phyloP scores from a whole-genome alignment of 2,888 invertebrate species.

The Thecophora atra region DNA sequence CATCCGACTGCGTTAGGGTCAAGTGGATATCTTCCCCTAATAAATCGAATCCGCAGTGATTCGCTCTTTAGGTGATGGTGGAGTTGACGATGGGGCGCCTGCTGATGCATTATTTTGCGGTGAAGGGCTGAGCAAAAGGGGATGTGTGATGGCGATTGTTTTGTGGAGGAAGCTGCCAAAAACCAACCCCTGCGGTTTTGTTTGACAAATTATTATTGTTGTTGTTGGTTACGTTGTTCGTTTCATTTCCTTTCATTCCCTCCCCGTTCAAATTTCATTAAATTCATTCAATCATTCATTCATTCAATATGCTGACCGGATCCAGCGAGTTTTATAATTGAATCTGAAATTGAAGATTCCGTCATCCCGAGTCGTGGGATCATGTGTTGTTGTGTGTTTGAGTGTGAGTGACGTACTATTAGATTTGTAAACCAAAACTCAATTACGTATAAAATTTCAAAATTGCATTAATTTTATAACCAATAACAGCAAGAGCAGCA shows the following conservation, averaged over 20 bases:
- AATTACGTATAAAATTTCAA: constrained; percentile 62
- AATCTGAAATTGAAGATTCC: constrained; percentile 63
- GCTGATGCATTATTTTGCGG: not conserved
- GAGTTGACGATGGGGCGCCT: not conserved
- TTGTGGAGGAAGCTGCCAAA: constrained; percentile 18
- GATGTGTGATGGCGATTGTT: not conserved
- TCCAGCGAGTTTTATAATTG: constrained; percentile 60
- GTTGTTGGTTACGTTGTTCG: constrained; percentile 44
- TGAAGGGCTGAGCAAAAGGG: constrained; percentile 37
- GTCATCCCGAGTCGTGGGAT: constrained; percentile 2
- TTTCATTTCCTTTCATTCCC: not conserved
- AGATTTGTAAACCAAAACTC: constrained; percentile 56
- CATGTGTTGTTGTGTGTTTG: constrained; percentile 18
- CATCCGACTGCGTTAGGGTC: constrained; percentile 26
- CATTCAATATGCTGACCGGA: constrained; percentile 3
- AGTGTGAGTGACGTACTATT: constrained; percentile 51
- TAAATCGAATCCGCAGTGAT: constrained; percentile 46
- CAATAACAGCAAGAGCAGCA: constrained; percentile 10
- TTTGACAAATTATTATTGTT: constrained; percentile 37
- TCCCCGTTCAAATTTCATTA: not conserved
- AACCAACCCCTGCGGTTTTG: constrained; percentile 42
- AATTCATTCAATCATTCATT: not conserved
- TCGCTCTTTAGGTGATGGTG: constrained; percentile 43
- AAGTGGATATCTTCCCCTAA: constrained; percentile 35
- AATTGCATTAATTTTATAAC: constrained; percentile 50